These are phyloP conservation scores for Semaprochilodus insignis DNA, from an alignment of 2,797 vertebrate genomes.

Conservation along the genomic window DNA sequence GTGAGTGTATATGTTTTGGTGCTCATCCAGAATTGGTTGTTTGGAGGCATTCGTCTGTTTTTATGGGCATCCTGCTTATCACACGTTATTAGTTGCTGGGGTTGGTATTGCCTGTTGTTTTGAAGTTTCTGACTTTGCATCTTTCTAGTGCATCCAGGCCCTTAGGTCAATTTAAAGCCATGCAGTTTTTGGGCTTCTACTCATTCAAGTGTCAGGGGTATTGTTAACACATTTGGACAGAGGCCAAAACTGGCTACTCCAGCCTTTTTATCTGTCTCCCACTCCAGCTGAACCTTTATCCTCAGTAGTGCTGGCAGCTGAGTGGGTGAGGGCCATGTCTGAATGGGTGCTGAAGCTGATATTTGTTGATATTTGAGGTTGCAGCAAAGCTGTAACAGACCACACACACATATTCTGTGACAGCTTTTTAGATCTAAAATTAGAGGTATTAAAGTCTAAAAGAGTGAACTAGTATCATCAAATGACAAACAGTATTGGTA, in stretches of 20 bases:
- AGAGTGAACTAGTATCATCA: background rate
- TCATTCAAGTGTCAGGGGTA: background rate
- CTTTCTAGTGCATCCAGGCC: background rate
- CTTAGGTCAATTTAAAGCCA: background rate
- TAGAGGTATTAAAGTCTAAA: background rate
- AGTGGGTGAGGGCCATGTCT: conserved; percentile 30
- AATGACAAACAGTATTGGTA: background rate
- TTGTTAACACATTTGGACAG: conserved; percentile 5
- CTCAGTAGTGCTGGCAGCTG: conserved; percentile 9
- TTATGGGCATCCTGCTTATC: background rate
- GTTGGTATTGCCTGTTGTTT: background rate
- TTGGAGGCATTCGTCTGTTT: background rate
- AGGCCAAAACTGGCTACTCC: conserved; percentile 12
- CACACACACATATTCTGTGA: background rate
- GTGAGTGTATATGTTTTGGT: too few relatives aligned
- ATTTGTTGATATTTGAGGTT: conserved; percentile 3
- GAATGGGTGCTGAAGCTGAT: conserved; percentile 2
- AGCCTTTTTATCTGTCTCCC: conserved; percentile 17
- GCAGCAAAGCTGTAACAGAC: background rate
- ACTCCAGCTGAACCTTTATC: conserved; percentile 18
- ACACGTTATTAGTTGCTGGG: too few relatives aligned
- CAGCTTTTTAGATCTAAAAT: background rate
- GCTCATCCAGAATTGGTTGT: background rate
- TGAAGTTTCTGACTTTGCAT: background rate
- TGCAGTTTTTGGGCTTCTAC: background rate